Conservation (phyloP, 2,797 vertebrate genomes). For the Chanos chanos region DNA sequence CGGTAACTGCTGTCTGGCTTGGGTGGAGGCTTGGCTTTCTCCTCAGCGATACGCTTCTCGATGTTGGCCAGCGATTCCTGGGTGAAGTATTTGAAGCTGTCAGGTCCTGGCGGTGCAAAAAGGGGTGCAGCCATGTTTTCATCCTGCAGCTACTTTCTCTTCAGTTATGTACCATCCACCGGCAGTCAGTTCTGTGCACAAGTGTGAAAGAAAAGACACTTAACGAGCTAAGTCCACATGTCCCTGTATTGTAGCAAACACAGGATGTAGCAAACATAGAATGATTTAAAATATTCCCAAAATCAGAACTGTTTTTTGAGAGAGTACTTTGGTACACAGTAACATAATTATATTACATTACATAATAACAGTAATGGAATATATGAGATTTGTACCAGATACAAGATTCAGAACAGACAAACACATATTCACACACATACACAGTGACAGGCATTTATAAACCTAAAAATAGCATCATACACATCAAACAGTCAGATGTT, state of each 20-base stretch:
- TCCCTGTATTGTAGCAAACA: background rate
- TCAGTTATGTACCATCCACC: slow-evolving; percentile 81
- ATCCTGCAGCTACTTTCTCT: slow-evolving; percentile 94
- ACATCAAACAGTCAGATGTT: slow-evolving; percentile 29
- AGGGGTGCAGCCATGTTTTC: slow-evolving; percentile 99
- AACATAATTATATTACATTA: too few species aligned
- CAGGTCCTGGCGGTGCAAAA: slow-evolving; percentile 97
- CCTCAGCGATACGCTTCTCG: slow-evolving; percentile 91
- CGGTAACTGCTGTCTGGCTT: slow-evolving; percentile 97
- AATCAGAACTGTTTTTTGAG: too few species aligned
- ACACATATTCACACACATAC: background rate
- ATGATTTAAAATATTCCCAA: too few species aligned
- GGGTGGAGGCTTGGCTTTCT: slow-evolving; percentile 91
- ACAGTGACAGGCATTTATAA: background rate
- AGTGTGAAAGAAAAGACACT: slow-evolving; percentile 5
- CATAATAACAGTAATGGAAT: too few species aligned
- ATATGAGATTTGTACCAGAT: too few species aligned
- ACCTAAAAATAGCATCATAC: slow-evolving; percentile 28
- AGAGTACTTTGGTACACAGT: too few species aligned
- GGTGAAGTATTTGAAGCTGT: slow-evolving; percentile 94
- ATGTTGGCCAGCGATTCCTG: slow-evolving; percentile 90
- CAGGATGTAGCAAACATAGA: too few species aligned
- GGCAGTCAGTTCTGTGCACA: slow-evolving; percentile 77
- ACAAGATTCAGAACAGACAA: too few species aligned
- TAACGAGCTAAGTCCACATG: background rate